Percentiles rank a stretch among this genome's conserved stretches.
Conservation (phyloP, 2,888 invertebrate species). For the Andrena bicolor region DNA sequence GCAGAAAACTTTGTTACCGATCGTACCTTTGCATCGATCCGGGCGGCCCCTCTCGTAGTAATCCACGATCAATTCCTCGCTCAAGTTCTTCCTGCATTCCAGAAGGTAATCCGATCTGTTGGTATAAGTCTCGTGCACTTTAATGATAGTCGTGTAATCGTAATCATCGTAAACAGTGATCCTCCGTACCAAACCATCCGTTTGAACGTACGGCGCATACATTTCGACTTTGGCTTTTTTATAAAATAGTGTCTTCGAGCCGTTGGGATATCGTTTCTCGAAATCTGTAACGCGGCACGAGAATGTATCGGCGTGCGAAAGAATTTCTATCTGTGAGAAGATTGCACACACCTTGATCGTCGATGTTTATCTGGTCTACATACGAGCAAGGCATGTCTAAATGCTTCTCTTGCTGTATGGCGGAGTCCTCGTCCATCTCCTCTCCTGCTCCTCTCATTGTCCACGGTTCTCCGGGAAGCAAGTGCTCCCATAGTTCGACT, state of each 20-base stretch:
- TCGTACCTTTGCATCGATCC: conserved; percentile 89
- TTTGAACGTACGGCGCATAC: conserved; percentile 91
- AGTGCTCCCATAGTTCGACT: conserved; percentile 89
- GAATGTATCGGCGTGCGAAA: background rate
- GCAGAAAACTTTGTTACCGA: background rate
- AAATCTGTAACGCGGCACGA: conserved; percentile 85
- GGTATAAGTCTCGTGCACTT: conserved; percentile 77
- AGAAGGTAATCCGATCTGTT: conserved; percentile 89
- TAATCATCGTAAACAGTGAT: conserved; percentile 88
- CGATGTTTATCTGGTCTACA: conserved; percentile 89
- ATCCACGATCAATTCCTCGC: conserved; percentile 84
- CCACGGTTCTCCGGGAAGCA: conserved; percentile 90
- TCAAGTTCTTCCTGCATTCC: conserved; percentile 86
- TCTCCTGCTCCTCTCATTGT: conserved; percentile 85
- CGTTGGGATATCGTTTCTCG: conserved; percentile 91
- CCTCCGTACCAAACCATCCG: conserved; percentile 90
- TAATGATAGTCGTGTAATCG: conserved; percentile 85
- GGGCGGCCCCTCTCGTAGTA: conserved; percentile 88
- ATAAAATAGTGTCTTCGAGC: conserved; percentile 89
- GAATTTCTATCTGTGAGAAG: too few species aligned
- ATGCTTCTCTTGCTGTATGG: conserved; percentile 86
- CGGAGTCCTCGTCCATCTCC: conserved; percentile 86
- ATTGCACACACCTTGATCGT: conserved; percentile 38
- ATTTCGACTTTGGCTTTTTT: conserved; percentile 91
- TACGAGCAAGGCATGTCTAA: conserved; percentile 92